Evolutionary conservation across 2,888 invertebrate genomes (phyloP).

Genomic region (Peribatodes rhomboidaria): DNA sequence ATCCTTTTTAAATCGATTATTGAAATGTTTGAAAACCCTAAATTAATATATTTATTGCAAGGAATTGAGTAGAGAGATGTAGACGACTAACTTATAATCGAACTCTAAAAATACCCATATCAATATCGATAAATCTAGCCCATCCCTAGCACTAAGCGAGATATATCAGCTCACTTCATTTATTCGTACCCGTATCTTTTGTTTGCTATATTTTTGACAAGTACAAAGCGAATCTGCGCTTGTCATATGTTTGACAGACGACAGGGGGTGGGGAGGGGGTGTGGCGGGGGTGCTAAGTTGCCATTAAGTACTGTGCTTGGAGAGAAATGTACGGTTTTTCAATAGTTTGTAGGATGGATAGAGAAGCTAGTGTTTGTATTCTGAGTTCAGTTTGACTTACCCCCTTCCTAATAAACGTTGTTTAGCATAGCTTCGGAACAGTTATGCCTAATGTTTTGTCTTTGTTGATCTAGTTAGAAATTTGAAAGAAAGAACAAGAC

Average conservation of each 20-base stretch:
- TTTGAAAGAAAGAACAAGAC: too few species aligned
- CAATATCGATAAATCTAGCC: constrained; percentile 45
- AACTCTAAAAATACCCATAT: too few species aligned
- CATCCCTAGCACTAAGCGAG: constrained; percentile 70
- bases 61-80: too few species aligned
- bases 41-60: too few species aligned
- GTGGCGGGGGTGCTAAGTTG: constrained; percentile 75
- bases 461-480: too few species aligned
- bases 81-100: too few species aligned
- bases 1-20: too few species aligned
- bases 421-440: too few species aligned
- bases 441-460: too few species aligned
- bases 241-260: constrained; percentile 85
- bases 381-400: too few species aligned
- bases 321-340: constrained; percentile 42
- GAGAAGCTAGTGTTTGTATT: not conserved
- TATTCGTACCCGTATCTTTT: constrained; percentile 84
- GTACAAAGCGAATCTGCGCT: constrained; percentile 85
- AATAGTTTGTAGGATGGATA: constrained; percentile 14
- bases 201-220: constrained; percentile 87
- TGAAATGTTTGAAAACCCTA: too few species aligned
- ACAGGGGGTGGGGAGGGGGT: constrained; percentile 56
- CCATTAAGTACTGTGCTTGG: constrained; percentile 80
- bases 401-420: too few species aligned
- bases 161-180: constrained; percentile 86